Percentiles rank a stretch among this genome's conserved stretches.
These are phyloP conservation scores for Balanococcus diminutus DNA, from an alignment of 2,888 invertebrate species.

Conservation along the genomic window DNA sequence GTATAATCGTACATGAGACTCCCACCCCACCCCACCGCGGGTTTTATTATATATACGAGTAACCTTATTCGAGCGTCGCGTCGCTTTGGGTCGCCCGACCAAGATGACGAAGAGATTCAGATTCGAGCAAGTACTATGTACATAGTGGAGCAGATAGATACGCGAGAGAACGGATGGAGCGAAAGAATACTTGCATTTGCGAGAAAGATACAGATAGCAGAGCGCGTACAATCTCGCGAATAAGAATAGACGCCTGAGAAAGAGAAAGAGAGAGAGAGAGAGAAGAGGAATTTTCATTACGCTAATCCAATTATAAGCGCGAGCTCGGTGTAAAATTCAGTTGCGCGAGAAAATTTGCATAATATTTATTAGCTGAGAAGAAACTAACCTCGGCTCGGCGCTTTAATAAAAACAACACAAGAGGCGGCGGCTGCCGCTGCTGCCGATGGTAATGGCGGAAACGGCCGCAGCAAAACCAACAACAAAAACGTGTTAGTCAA, in stretches of 20 bases:
- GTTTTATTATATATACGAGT: no score
- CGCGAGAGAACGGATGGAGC: neutral
- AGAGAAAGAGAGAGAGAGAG: neutral
- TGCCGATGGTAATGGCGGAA: neutral
- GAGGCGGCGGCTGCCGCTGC: neutral
- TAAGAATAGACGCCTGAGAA: no score
- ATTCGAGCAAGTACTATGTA: neutral
- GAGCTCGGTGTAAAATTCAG: constrained; percentile 16
- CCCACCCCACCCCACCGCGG: no score
- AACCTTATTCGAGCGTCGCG: neutral
- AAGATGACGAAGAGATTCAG: no score
- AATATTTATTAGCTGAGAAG: constrained; percentile 7
- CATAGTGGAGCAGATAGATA: neutral
- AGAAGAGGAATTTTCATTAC: neutral
- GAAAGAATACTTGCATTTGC: neutral
- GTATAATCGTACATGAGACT: neutral
- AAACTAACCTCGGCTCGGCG: neutral
- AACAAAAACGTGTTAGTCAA: neutral
- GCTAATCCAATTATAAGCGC: constrained; percentile 2
- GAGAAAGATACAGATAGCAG: neutral
- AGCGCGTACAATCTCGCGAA: no score
- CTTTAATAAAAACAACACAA: neutral
- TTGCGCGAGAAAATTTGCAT: constrained; percentile 17
- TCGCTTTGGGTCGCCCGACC: neutral
- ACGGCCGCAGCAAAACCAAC: neutral